Conservation (phyloP, 1,140 invertebrate species). For the Yoshiicerus persimilis region DNA sequence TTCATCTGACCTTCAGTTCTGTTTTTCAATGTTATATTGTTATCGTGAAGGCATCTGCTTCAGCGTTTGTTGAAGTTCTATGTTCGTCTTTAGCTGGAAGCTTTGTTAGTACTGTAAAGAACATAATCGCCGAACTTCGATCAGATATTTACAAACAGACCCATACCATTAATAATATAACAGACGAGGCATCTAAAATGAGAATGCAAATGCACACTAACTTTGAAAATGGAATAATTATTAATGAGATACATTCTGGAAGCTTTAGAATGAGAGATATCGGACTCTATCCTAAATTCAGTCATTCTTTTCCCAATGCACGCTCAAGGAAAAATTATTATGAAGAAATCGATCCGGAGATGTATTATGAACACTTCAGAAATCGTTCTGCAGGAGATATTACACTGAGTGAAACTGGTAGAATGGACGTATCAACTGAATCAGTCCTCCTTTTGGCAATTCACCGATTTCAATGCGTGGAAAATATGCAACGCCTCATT, state of each 20-base stretch:
- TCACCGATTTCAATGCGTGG: neutral
- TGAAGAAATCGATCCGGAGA: neutral
- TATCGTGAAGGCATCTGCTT: slow-evolving; percentile 24
- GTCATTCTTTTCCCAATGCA: neutral
- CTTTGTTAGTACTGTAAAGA: slow-evolving; percentile 24
- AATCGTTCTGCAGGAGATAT: neutral
- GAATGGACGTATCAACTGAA: neutral
- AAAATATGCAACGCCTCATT: slow-evolving; percentile 12
- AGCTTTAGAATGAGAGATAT: neutral
- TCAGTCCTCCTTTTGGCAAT: neutral
- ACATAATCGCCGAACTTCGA: neutral
- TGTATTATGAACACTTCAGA: neutral
- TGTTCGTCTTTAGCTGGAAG: slow-evolving; percentile 34
- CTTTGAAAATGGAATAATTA: neutral
- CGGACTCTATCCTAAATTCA: neutral
- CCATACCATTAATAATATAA: neutral
- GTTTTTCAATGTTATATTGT: slow-evolving; percentile 40
- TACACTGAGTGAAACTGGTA: neutral
- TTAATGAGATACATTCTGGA: neutral
- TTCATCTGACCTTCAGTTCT: neutral
- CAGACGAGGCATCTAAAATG: neutral
- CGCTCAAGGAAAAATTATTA: neutral
- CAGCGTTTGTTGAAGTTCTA: slow-evolving; percentile 46
- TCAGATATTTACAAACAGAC: neutral
- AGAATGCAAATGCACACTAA: neutral